Evolutionary conservation across 2,888 invertebrate species (phyloP).

Genomic region (Papilio demoleus): DNA sequence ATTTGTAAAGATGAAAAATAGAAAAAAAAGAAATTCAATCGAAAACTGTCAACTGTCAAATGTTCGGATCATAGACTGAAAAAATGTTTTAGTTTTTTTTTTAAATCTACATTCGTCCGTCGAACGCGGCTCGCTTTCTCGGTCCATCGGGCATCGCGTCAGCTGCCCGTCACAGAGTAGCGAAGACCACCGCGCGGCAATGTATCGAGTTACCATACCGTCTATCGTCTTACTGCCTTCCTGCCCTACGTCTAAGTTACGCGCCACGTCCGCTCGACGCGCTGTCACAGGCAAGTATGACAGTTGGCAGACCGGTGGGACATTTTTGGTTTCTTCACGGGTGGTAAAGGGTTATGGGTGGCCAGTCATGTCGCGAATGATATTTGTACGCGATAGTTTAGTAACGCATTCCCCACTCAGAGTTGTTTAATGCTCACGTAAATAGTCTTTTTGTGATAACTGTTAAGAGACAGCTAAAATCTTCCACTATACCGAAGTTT

Average conservation of each 20-base stretch:
- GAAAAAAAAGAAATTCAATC: conserved; percentile 30
- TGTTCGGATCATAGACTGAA: conserved; percentile 50
- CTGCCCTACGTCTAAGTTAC: conserved; percentile 79
- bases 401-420: neutral
- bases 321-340: conserved; percentile 60
- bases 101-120: conserved; percentile 61
- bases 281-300: conserved; percentile 71
- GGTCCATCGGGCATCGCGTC: conserved; percentile 82
- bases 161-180: conserved; percentile 76
- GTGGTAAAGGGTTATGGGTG: conserved; percentile 51
- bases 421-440: too few species aligned
- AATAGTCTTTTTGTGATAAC: too few species aligned
- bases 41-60: conserved; percentile 52
- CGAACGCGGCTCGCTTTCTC: conserved; percentile 80
- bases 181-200: conserved; percentile 75
- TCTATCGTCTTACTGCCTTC: conserved; percentile 77
- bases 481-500: too few species aligned
- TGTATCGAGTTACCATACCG: conserved; percentile 69
- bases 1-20: conserved; percentile 27
- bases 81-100: conserved; percentile 48
- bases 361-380: conserved; percentile 33
- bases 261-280: conserved; percentile 71
- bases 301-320: conserved; percentile 70
- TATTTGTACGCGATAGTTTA: neutral
- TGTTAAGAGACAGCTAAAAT: too few species aligned